Evolutionary conservation across 2,113 vertebrate genomes (phyloP), one percentile per base, ranked within the genome.

Genomic region (Capra hircus): DNA sequence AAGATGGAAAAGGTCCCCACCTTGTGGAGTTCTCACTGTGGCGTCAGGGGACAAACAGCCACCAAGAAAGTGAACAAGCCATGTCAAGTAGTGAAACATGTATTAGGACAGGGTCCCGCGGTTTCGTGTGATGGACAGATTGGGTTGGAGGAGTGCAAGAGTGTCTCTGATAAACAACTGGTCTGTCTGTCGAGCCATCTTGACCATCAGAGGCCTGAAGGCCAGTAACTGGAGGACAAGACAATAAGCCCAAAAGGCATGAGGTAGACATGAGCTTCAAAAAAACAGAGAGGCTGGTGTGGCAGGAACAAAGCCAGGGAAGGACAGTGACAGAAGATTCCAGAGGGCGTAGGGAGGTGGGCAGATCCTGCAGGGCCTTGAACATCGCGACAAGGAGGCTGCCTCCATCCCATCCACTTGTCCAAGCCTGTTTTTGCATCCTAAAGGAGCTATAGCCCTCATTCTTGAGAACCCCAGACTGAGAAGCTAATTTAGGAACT

Each of bases 21-120:
- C 25, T 88, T 11, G 1, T 2, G 13, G 67, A 64, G 23, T 28
- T 90, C 86, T 92, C n/a, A 48, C 7, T 30, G 25, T 53, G 53
- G 28, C 11, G 1, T 48, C 8, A 4, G 17, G 80, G 45, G 40
- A 40, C 71, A 82, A 90, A 82, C 7, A 27, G 8, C 8, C 43
- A 48, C 33, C 33, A 52, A 40, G 12, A 59, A 82, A 74, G 59
- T 43, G n/a, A 93, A 57, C 7, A 50, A 88, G 62, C 12, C 33
- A 23, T 27, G 17, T 10, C 48, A 30, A 55, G 28, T 30, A 80
- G n/a, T 16, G 71, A 25, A 7, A 27, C 15, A 4, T 50, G 43
- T 11, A 0, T 28, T 40, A 45, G 13, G 33, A 27, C 13, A 40
- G 17, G 17, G 36, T 9, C 14, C 43, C 43, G 7, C 0, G 9